phyloP scores from a whole-genome alignment of 2,113 vertebrate genomes.

The Caloenas nicobarica region DNA sequence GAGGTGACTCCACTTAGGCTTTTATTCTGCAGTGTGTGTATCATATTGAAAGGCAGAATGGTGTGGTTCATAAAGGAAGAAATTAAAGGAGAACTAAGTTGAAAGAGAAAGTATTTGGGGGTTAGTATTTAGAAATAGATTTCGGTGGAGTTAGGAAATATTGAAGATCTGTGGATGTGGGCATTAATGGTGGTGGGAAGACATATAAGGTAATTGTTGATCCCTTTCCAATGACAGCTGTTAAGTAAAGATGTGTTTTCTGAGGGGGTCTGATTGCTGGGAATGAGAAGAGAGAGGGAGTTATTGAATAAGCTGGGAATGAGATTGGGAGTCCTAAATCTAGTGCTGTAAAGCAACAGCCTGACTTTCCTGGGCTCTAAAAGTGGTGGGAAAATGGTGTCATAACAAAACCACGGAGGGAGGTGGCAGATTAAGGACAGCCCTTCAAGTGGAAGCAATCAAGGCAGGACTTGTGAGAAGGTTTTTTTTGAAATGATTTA shows the following conservation, averaged over 20 bases:
- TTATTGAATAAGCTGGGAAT: background rate
- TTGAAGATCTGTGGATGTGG: background rate
- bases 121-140: background rate
- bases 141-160: background rate
- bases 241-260: background rate
- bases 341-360: background rate
- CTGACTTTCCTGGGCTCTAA: background rate
- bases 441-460: background rate
- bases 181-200: background rate
- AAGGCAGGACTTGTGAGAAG: background rate
- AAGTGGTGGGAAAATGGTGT: background rate
- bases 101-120: background rate
- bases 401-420: background rate
- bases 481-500: background rate
- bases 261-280: background rate
- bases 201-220: background rate
- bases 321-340: background rate
- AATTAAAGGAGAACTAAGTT: background rate
- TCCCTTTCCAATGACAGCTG: background rate
- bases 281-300: background rate
- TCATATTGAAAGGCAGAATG: background rate
- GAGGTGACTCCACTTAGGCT: background rate
- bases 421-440: background rate
- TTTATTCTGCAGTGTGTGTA: background rate
- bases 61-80: background rate